Base-by-base conservation (phyloP, 92 coral and sea anemone genomes). In the Paragorgia papillata region DNA sequence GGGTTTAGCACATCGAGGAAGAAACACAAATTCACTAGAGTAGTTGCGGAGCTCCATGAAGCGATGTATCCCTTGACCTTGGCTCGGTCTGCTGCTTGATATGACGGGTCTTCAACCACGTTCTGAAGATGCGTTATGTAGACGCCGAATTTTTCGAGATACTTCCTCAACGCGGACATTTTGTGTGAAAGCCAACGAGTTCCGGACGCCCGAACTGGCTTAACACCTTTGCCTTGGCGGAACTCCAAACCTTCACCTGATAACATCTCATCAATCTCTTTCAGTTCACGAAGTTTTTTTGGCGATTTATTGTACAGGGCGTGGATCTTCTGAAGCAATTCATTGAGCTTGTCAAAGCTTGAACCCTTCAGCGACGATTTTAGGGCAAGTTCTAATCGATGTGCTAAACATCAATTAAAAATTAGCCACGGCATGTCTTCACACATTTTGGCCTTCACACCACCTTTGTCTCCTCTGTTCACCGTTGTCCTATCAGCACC, bases 381-480 rank as follows among this genome's bases (percentile, higher is more conserved):
- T 57, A 57, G 63, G 32, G 22, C 63, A 57, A 57, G 63, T 57
- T 57, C 63, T 9, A 57, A 25, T 57, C 32, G 28, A 25, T 57
- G 63, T 57, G 63, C 29, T 9, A 19, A 25, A 25, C 63, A 57
- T 30, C 63, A 57, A 57, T 19, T 25, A 57, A 57, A 57, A 57
- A 57, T 25, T 20, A 57, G 14, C 63, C 63, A 57, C 20, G 28
- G 30, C 63, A 57, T 19, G 28, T 19, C 32, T 9, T 57, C 63
- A 12, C 32, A 25, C 28, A 57, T 19, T 19, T 19, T 20, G 32
- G 63, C 63, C 30, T 57, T 20, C 32, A 57, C 63, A 3, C 63
- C 63, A 21, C 63, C 63, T 57, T 57, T 46, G 43, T 34, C 43
- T 37, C 71, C 71, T 25, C 17, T 65, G 22, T 63, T 63, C 70